Evolutionary conservation across 2,113 vertebrate genomes (phyloP).

Genomic region (Parus major): DNA sequence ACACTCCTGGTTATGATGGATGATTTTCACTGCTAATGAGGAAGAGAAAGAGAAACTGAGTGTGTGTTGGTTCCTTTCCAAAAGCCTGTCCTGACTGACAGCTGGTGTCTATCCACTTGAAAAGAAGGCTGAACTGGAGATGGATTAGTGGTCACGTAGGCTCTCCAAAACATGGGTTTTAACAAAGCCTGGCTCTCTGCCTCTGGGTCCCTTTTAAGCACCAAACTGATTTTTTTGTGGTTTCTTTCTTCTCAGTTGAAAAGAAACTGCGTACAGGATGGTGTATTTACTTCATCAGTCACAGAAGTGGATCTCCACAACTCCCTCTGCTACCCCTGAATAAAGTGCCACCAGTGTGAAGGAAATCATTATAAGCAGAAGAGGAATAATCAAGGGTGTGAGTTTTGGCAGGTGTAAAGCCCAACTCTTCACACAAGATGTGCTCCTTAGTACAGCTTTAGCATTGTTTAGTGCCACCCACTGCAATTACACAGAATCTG

Average conservation of each 20-base stretch:
- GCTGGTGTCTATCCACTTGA: neutral
- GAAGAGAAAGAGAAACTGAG: slow-evolving; percentile 24
- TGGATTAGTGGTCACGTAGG: neutral
- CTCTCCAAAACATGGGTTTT: neutral
- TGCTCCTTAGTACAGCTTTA: neutral
- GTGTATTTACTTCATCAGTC: neutral
- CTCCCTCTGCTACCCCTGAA: neutral
- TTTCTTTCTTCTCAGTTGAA: neutral
- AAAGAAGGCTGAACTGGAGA: neutral
- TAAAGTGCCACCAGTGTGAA: neutral
- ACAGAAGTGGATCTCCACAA: neutral
- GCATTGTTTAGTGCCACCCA: neutral
- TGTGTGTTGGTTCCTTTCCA: slow-evolving; percentile 17
- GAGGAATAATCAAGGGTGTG: neutral
- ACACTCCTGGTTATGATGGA: neutral
- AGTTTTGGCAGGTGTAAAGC: neutral
- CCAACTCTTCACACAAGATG: neutral
- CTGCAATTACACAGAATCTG: neutral
- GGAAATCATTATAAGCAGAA: neutral
- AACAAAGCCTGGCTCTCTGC: neutral
- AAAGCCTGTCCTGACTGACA: neutral
- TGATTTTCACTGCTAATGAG: slow-evolving; percentile 32
- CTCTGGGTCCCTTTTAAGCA: neutral
- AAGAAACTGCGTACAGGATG: neutral
- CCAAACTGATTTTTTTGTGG: neutral